These are phyloP conservation scores for Rhagonycha fulva DNA, from an alignment of 2,888 invertebrate genomes.

Conservation along the genomic window DNA sequence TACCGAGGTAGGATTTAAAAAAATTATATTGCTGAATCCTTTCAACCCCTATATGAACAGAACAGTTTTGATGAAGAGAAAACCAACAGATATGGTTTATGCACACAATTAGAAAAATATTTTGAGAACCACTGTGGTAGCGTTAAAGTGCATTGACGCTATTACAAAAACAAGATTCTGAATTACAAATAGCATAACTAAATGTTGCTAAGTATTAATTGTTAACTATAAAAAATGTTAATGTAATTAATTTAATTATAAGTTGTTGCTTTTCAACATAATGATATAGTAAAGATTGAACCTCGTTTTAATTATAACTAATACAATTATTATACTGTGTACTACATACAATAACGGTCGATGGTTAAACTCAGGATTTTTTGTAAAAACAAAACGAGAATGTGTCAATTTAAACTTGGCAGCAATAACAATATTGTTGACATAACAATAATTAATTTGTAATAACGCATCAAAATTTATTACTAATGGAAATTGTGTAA, in stretches of 20 bases:
- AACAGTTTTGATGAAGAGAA: neutral
- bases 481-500: conserved; percentile 44
- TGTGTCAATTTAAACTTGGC: neutral
- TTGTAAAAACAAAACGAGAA: too few relatives aligned
- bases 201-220: neutral
- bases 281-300: neutral
- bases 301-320: neutral
- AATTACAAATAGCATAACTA: neutral
- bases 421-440: neutral
- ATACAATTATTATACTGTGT: neutral
- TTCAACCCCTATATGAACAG: neutral
- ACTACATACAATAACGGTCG: neutral
- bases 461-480: neutral
- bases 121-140: neutral
- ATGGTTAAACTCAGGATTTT: neutral
- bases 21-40: neutral
- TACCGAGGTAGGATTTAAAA: neutral
- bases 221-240: neutral
- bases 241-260: conserved; percentile 1
- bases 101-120: neutral
- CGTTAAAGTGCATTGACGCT: neutral
- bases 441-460: neutral
- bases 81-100: neutral
- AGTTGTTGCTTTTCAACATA: neutral
- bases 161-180: neutral